Percentiles rank a stretch among this genome's conserved stretches.
Evolutionary conservation across 1,140 invertebrate genomes (phyloP).

Genomic region (Propsilocerus akamusi): DNA sequence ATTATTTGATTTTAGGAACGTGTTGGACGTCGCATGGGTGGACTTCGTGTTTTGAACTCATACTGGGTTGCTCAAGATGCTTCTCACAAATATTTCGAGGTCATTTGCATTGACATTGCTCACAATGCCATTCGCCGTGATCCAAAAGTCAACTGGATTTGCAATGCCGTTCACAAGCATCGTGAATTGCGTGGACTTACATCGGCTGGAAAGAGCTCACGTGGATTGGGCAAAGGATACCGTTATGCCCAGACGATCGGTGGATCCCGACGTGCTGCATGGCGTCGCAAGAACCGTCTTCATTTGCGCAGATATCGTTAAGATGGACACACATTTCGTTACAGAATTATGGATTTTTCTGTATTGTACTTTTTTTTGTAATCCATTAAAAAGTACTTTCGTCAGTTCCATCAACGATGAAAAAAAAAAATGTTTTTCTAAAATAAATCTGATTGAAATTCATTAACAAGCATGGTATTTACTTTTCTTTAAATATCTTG

Average conservation of each 20-base stretch:
- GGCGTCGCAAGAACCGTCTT: slow-evolving; percentile 84
- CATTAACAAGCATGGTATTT: too few relatives aligned
- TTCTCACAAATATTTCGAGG: slow-evolving; percentile 98
- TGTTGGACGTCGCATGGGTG: slow-evolving; percentile 82
- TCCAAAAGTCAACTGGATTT: slow-evolving; percentile 95
- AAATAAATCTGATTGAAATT: too few relatives aligned
- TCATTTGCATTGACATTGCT: slow-evolving; percentile 84
- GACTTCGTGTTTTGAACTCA: slow-evolving; percentile 87
- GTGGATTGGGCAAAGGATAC: slow-evolving; percentile 94
- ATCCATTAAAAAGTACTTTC: too few relatives aligned
- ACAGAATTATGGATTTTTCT: too few relatives aligned
- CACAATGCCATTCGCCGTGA: slow-evolving; percentile 93
- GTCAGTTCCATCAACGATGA: too few relatives aligned
- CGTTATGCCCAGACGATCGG: slow-evolving; percentile 90
- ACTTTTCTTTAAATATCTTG: too few relatives aligned
- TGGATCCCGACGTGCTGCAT: slow-evolving; percentile 81
- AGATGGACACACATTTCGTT: slow-evolving; percentile 15
- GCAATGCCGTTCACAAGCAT: slow-evolving; percentile 93
- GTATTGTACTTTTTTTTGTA: too few relatives aligned
- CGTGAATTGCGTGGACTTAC: slow-evolving; percentile 96
- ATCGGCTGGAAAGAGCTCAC: slow-evolving; percentile 84
- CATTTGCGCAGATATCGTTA: slow-evolving; percentile 94
- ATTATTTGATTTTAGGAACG: slow-evolving; percentile 58
- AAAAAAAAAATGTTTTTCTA: too few relatives aligned
- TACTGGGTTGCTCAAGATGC: slow-evolving; percentile 99